These are phyloP conservation scores for Triplophysa bombifrons DNA, from an alignment of 2,797 vertebrate species.

Conservation along the genomic window DNA sequence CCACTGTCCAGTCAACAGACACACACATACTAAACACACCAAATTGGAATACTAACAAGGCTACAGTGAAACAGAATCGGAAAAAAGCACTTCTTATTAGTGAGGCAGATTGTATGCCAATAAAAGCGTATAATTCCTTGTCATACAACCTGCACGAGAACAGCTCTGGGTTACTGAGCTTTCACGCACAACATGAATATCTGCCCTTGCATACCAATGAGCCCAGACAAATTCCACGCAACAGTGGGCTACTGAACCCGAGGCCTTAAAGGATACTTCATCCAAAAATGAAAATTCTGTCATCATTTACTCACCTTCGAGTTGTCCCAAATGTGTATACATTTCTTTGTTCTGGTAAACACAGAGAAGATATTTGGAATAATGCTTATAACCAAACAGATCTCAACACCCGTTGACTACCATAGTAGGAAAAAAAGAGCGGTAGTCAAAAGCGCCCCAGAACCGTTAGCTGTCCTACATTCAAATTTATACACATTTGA, in stretches of 20 bases:
- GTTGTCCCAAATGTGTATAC: no score
- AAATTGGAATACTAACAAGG: not conserved
- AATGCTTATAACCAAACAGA: no score
- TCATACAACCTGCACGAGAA: slow-evolving; percentile 10
- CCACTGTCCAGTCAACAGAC: not conserved
- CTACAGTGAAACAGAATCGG: not conserved
- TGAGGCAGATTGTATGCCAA: slow-evolving; percentile 10
- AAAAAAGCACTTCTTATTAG: not conserved
- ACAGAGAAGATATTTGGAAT: no score
- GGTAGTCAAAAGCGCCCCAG: no score
- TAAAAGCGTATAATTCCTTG: slow-evolving; percentile 24
- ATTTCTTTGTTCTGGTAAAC: no score
- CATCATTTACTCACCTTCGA: no score
- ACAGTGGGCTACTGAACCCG: slow-evolving; percentile 20
- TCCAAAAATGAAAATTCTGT: no score
- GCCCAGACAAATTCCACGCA: slow-evolving; percentile 13
- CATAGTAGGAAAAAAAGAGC: no score
- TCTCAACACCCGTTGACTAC: no score
- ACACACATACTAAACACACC: not conserved
- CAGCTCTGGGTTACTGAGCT: slow-evolving; percentile 11
- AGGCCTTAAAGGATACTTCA: not conserved
- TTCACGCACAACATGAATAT: slow-evolving; percentile 19
- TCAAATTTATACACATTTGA: no score
- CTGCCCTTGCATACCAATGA: slow-evolving; percentile 29
- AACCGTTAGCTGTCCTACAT: no score